phyloP scores from a whole-genome alignment of 2,888 invertebrate species.

The Idaea biselata region DNA sequence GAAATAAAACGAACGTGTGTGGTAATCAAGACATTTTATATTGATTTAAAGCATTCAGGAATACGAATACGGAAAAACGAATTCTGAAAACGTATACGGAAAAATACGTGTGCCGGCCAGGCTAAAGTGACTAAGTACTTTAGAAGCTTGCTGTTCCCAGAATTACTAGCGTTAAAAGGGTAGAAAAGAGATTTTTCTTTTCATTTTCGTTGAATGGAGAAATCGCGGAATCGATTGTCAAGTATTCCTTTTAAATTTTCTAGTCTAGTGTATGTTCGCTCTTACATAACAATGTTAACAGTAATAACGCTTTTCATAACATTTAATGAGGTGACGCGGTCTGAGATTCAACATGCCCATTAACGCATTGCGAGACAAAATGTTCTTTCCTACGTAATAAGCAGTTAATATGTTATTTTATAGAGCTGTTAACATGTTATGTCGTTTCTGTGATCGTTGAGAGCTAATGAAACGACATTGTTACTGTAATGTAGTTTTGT shows the following conservation, averaged over 20 bases:
- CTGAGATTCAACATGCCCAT: constrained; percentile 16
- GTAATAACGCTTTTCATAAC: constrained; percentile 56
- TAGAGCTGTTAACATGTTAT: not conserved
- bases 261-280: not conserved
- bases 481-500: constrained; percentile 4
- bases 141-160: no score
- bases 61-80: no score
- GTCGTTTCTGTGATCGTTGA: not conserved
- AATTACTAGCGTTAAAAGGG: no score
- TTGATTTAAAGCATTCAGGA: no score
- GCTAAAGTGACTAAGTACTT: no score
- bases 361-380: constrained; percentile 7
- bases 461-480: constrained; percentile 1
- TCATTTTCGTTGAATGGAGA: no score
- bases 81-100: no score
- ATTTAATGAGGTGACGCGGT: constrained; percentile 45
- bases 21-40: no score
- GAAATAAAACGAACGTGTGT: no score
- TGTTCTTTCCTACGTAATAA: constrained; percentile 3
- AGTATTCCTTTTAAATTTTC: not conserved
- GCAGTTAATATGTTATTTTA: constrained; percentile 1
- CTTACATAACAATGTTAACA: constrained; percentile 13
- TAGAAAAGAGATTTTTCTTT: no score
- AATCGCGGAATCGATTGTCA: no score
- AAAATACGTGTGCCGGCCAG: no score